phyloP scores from a whole-genome alignment of 2,888 invertebrate genomes.

The Rhagophthalmus giganteus region DNA sequence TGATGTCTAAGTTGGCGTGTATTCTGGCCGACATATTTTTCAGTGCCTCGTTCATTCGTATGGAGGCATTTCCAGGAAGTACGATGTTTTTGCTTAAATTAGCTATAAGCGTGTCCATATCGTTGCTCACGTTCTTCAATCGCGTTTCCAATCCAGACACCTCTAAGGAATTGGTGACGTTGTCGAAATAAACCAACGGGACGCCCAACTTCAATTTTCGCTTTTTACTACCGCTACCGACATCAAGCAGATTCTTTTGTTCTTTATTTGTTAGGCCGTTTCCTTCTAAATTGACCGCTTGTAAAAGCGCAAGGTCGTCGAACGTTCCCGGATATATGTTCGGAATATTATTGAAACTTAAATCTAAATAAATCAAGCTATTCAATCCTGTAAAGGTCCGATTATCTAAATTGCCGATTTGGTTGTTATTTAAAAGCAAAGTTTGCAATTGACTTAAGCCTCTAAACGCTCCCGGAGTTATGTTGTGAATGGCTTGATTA shows the following conservation, averaged over 20 bases:
- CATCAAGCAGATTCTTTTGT: neutral
- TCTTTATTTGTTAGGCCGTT: neutral
- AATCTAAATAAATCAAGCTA: neutral
- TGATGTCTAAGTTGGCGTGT: neutral
- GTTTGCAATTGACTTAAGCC: neutral
- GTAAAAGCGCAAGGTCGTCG: neutral
- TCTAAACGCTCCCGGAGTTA: neutral
- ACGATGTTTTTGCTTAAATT: neutral
- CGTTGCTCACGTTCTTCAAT: neutral
- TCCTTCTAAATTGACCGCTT: neutral
- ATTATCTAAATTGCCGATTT: neutral
- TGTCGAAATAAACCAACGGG: neutral
- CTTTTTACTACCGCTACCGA: neutral
- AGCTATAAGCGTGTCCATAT: neutral
- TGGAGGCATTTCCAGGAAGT: neutral
- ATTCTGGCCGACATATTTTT: neutral
- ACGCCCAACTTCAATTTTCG: neutral
- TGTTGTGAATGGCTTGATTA: neutral
- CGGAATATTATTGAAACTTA: neutral
- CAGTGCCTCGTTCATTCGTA: neutral
- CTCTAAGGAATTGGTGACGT: neutral
- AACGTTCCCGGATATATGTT: neutral
- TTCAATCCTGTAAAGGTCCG: neutral
- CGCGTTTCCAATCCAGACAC: neutral
- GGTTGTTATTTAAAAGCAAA: neutral